phyloP scores from a whole-genome alignment of 2,113 vertebrate species.

The Pluvianellus socialis region DNA sequence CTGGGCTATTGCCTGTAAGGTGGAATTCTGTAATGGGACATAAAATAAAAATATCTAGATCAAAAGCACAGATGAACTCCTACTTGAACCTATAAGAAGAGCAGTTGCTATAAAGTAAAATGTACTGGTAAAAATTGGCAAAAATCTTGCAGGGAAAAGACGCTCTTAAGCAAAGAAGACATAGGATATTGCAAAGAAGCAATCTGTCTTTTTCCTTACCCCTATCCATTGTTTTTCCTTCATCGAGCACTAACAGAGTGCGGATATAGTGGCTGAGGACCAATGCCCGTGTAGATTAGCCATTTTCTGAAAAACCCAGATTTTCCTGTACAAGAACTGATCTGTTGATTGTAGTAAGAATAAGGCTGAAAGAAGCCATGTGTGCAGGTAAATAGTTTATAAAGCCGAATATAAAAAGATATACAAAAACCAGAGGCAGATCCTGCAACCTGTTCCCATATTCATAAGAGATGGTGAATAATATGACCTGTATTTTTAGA shows the following conservation, averaged over 20 bases:
- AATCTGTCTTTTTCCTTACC: background rate
- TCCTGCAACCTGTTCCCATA: background rate
- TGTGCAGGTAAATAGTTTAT: fast-evolving
- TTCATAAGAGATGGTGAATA: background rate
- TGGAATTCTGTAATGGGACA: background rate
- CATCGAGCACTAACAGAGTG: background rate
- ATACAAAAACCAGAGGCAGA: background rate
- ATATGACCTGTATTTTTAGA: background rate
- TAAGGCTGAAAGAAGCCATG: background rate
- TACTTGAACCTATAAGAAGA: background rate
- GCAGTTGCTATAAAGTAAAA: background rate
- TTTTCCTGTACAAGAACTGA: background rate
- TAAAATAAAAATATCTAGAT: background rate
- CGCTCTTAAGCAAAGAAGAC: background rate
- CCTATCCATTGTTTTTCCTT: background rate
- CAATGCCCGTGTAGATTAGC: background rate
- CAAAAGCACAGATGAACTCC: background rate
- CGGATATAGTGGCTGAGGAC: background rate
- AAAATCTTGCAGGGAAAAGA: background rate
- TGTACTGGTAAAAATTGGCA: background rate
- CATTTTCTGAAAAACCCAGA: background rate
- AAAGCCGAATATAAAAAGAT: background rate
- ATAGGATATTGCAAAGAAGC: background rate
- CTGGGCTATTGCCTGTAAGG: background rate
- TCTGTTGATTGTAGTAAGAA: background rate